Evolutionary conservation across 2,113 vertebrate genomes (phyloP), one percentile per base, ranked within the genome.

Genomic region (Engystomops pustulosus): DNA sequence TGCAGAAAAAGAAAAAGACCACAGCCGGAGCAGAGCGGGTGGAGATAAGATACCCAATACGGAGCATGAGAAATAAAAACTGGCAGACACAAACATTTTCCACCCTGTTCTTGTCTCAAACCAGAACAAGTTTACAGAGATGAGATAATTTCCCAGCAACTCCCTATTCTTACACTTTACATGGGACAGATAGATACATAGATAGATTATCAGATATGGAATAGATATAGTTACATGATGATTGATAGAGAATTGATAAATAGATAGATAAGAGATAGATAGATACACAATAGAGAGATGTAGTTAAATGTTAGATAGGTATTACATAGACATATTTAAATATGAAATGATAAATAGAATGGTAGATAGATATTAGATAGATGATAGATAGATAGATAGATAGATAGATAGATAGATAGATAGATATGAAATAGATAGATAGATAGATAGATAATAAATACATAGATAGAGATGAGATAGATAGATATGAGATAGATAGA

Each of bases 1-100:
- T 20, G n/a, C 8, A 32, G 45, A 27, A 44, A 68, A 32, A 81
- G 25, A 14, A 15, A 41, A 53, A 51, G 45, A 47, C 65, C 67
- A 55, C 0, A 38, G 23, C 30, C 34, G 5, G 68, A 8, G 14
- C 68, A 82, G 80, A 60, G 30, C 10, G 68, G 80, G 58, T 58
- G 68, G 68, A 71, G 67, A 60, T 44, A 17, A 36, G 67, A 81
- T 55, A 38, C 67, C 47, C 45, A 72, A 72, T 45, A 53, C 25
- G 30, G 51, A 82, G 79, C 80, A n/a, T 82, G 80, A 82, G 80
- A 82, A 72, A 58, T 11, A 72, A 72, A 82, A 82, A 17, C 80
- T 82, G 80, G 80, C 80, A 82, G 25, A 60, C 30, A 60, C 14
- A 3, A 44, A 60, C n/a, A 82, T 82, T 82, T 82, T 72, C 80